phyloP scores from a whole-genome alignment of 2,888 invertebrate species.

The Spatulosminthurus flaviceps region DNA sequence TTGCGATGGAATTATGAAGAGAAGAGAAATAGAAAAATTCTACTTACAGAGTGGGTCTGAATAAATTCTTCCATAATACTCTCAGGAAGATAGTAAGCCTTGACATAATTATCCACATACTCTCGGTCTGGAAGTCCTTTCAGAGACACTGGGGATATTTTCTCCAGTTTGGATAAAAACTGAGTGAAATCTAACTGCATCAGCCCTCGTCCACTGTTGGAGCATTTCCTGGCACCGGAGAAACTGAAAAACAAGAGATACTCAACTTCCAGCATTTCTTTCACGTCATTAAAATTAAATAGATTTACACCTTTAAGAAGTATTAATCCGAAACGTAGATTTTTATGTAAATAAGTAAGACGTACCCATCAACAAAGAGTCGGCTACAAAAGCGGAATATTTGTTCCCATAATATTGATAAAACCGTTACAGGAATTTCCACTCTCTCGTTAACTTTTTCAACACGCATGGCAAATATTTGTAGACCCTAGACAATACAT shows the following conservation, averaged over 20 bases:
- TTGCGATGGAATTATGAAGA: too few species aligned
- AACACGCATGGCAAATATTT: constrained; percentile 80
- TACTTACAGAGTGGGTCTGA: constrained; percentile 76
- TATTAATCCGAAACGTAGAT: too few species aligned
- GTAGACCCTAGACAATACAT: constrained; percentile 72
- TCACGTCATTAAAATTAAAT: too few species aligned
- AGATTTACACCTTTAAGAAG: too few species aligned
- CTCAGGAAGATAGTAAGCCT: constrained; percentile 94
- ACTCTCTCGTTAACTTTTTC: constrained; percentile 77
- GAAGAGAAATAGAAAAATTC: constrained; percentile 23
- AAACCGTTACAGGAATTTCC: constrained; percentile 76
- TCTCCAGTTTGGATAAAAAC: constrained; percentile 88
- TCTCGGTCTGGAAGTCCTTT: constrained; percentile 79
- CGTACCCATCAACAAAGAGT: constrained; percentile 89
- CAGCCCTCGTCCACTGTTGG: constrained; percentile 92
- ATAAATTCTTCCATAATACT: constrained; percentile 89
- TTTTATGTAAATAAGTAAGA: too few species aligned
- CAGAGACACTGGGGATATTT: constrained; percentile 83
- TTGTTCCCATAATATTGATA: constrained; percentile 84
- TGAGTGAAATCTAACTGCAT: constrained; percentile 99
- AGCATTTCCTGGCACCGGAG: constrained; percentile 90
- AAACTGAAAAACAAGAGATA: constrained; percentile 71
- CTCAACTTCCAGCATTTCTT: too few species aligned
- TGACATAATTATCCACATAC: constrained; percentile 93
- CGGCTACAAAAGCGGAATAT: constrained; percentile 86